Percentiles rank a stretch among this genome's conserved stretches.
These are phyloP conservation scores for Trichechus manatus DNA, from an alignment of 2,113 vertebrate genomes.

Conservation along the genomic window DNA sequence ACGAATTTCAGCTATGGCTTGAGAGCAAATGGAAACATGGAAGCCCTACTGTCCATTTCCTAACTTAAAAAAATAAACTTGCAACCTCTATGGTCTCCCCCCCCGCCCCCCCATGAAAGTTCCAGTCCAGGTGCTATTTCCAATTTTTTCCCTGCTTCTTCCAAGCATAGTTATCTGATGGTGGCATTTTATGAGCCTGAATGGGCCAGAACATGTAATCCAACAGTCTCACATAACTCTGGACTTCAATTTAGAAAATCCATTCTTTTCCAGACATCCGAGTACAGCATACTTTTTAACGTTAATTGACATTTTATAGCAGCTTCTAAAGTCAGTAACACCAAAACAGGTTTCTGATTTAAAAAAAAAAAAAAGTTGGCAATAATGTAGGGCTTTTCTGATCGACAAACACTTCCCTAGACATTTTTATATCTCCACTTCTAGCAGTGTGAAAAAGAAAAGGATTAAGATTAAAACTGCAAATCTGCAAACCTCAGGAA, in stretches of 20 bases:
- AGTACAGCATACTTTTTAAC: background rate
- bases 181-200: background rate
- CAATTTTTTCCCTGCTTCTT: background rate
- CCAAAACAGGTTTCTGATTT: conserved; percentile 40
- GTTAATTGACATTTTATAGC: conserved; percentile 20
- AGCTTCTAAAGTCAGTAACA: background rate
- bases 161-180: background rate
- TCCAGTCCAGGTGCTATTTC: background rate
- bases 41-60: background rate
- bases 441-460: background rate
- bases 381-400: background rate
- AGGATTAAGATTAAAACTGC: conserved; percentile 24
- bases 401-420: background rate
- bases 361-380: background rate
- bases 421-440: background rate
- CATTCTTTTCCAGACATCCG: background rate
- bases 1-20: conserved; percentile 26
- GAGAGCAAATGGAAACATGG: conserved; percentile 10
- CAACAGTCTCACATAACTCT: background rate
- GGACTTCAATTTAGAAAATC: background rate
- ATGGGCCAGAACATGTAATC: background rate
- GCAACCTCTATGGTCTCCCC: background rate
- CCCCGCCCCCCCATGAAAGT: background rate
- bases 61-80: background rate
- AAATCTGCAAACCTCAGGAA: conserved; percentile 18